These are phyloP conservation scores for Daktulosphaira vitifoliae DNA, from an alignment of 1,140 invertebrate species.

Conservation along the genomic window DNA sequence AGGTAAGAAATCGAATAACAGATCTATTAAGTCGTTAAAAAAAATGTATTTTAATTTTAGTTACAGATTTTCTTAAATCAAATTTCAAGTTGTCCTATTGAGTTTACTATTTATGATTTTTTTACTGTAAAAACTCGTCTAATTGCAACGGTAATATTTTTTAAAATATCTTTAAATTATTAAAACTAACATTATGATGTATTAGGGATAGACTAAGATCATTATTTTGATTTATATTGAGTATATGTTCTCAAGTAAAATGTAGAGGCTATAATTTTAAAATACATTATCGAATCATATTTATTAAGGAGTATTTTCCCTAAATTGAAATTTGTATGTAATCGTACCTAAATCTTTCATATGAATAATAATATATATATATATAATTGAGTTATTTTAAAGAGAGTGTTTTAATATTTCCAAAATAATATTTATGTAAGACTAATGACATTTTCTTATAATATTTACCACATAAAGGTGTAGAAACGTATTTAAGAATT, in stretches of 20 bases:
- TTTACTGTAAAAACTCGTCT: constrained; percentile 32
- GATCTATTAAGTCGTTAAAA: neutral
- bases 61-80: constrained; percentile 34
- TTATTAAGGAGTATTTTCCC: too few relatives aligned
- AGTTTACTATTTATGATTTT: constrained; percentile 32
- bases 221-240: neutral
- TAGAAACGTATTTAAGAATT: too few relatives aligned
- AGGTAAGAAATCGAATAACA: constrained; percentile 16
- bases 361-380: too few relatives aligned
- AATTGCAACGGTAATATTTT: constrained; percentile 36
- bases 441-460: too few relatives aligned
- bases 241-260: neutral
- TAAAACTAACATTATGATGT: neutral
- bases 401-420: too few relatives aligned
- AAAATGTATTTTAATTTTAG: neutral
- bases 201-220: neutral
- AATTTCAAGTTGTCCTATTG: constrained; percentile 27
- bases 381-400: too few relatives aligned
- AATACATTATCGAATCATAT: too few relatives aligned
- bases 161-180: too few relatives aligned
- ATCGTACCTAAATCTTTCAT: too few relatives aligned
- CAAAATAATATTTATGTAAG: too few relatives aligned
- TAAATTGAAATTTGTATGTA: too few relatives aligned
- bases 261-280: neutral
- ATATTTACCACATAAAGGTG: too few relatives aligned